Conservation (phyloP, 2,888 invertebrate genomes). For the Epistrophe grossulariae region DNA sequence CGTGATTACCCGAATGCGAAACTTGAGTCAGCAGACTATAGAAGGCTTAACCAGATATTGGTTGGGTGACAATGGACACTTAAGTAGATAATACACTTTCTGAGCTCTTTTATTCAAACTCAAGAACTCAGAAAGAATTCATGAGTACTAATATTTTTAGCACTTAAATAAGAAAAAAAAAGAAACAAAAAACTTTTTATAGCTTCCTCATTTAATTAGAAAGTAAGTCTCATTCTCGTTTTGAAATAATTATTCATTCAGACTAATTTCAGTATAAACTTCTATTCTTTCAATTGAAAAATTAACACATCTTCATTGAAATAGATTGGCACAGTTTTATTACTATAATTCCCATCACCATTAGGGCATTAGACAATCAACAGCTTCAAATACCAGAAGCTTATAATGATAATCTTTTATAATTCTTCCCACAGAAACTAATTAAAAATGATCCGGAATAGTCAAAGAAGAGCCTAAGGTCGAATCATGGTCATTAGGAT, state of each 20-base stretch:
- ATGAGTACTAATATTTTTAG: not conserved
- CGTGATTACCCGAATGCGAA: not conserved
- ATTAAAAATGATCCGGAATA: slow-evolving; percentile 4
- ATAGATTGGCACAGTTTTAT: slow-evolving; percentile 2
- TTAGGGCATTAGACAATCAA: slow-evolving; percentile 13
- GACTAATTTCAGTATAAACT: not conserved
- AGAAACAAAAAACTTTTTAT: not conserved
- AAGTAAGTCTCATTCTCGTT: not conserved
- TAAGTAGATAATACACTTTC: not conserved
- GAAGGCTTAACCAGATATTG: not conserved
- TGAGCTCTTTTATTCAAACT: not conserved
- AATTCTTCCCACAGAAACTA: slow-evolving; percentile 23
- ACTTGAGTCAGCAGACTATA: not conserved
- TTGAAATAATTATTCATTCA: not conserved
- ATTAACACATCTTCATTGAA: slow-evolving; percentile 22
- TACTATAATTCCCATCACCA: slow-evolving; percentile 2
- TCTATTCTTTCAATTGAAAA: slow-evolving; percentile 4
- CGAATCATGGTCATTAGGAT: slow-evolving; percentile 64
- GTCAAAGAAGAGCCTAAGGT: slow-evolving; percentile 14
- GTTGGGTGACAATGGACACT: not conserved
- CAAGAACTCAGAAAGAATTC: not conserved
- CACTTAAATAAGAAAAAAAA: not conserved
- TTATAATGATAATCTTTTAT: slow-evolving; percentile 12
- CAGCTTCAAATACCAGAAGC: slow-evolving; percentile 22
- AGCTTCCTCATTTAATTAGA: not conserved